phyloP scores from a whole-genome alignment of 2,797 vertebrate genomes.

The Halcyon smyrnensis region DNA sequence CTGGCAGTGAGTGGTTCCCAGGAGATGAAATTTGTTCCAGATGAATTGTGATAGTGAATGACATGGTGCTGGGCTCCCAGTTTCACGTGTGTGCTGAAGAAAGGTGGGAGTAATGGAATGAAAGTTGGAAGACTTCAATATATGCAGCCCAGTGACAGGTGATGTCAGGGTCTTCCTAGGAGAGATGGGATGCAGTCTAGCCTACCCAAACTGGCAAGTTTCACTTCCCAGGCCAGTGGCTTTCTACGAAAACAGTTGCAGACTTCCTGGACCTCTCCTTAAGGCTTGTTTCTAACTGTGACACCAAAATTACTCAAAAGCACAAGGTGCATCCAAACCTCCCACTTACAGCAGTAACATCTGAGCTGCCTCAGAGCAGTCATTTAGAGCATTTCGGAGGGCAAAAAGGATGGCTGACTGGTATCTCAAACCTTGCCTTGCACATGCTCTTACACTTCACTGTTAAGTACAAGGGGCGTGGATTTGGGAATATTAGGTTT shows the following conservation, averaged over 20 bases:
- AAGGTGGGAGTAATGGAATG: neutral
- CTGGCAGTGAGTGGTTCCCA: neutral
- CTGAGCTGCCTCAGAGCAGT: neutral
- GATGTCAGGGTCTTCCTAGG: neutral
- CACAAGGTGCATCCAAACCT: neutral
- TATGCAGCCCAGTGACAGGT: neutral
- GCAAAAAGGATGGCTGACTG: neutral
- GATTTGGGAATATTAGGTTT: neutral
- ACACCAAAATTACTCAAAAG: neutral
- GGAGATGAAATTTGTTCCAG: neutral
- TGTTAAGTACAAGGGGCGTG: neutral
- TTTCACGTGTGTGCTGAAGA: neutral
- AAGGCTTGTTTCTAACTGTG: neutral
- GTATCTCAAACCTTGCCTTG: neutral
- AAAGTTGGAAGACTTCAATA: neutral
- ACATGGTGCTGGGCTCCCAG: neutral
- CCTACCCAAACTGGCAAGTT: neutral
- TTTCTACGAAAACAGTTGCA: neutral
- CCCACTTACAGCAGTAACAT: neutral
- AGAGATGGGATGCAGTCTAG: neutral
- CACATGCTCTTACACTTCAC: neutral
- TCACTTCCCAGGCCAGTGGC: neutral
- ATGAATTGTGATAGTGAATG: neutral
- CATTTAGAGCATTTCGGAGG: neutral
- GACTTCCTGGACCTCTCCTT: neutral